phyloP scores from a whole-genome alignment of 2,888 invertebrate species.

The Leucophora obtusa region DNA sequence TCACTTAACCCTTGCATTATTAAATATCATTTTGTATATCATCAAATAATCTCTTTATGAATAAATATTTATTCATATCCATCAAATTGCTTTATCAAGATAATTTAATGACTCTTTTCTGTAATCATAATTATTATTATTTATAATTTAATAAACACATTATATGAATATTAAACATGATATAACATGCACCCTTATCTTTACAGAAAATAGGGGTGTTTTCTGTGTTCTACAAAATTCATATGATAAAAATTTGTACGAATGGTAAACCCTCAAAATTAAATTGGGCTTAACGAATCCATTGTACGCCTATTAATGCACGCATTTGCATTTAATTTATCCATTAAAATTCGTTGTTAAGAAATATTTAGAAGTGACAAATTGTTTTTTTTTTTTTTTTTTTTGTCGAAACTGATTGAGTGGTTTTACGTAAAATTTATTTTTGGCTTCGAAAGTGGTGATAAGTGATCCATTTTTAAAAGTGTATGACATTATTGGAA shows the following conservation, averaged over 20 bases:
- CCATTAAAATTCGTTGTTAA: background rate
- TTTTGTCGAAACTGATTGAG: conserved; percentile 46
- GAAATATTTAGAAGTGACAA: conserved; percentile 41
- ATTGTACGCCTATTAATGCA: conserved; percentile 54
- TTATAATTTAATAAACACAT: conserved; percentile 30
- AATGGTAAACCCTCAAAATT: conserved; percentile 47
- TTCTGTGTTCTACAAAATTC: background rate
- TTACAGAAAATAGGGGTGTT: conserved; percentile 28
- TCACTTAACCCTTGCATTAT: conserved; percentile 1
- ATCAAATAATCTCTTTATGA: background rate
- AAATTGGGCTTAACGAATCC: conserved; percentile 64
- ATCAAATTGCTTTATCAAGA: conserved; percentile 13
- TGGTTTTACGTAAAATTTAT: conserved; percentile 51
- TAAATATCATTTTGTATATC: background rate
- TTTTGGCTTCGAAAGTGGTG: conserved; percentile 14
- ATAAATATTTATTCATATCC: conserved; percentile 13
- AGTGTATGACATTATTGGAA: background rate
- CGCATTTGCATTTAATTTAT: conserved; percentile 15
- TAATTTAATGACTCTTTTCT: conserved; percentile 13
- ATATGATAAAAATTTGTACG: conserved; percentile 19
- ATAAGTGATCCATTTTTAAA: conserved; percentile 36
- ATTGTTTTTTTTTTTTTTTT: conserved; percentile 40
- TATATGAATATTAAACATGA: conserved; percentile 19
- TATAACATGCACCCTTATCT: conserved; percentile 36
- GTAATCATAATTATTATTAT: conserved; percentile 24